Percentiles rank a stretch among this genome's conserved stretches.
Evolutionary conservation across 2,113 vertebrate genomes (phyloP).

Genomic region (Collichthys lucidus): DNA sequence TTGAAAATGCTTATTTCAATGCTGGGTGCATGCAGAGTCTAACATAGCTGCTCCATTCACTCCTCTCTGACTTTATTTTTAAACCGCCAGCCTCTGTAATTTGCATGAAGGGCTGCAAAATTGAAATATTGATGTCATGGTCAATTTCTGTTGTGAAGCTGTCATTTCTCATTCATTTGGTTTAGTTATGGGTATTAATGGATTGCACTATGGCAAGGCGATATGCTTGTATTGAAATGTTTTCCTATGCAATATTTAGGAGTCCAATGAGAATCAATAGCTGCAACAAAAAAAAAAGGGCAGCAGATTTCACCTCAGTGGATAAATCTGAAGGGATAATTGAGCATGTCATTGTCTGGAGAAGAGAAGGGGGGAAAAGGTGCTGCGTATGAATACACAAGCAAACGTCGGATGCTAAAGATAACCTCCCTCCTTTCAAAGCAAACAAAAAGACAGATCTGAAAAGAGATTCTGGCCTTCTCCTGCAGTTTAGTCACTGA

Average conservation of each 20-base stretch:
- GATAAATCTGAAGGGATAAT: constrained; percentile 17
- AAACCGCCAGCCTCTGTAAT: constrained; percentile 2
- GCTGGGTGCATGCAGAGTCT: constrained; percentile 20
- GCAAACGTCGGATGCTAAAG: neutral
- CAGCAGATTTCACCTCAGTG: neutral
- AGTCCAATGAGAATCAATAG: constrained; percentile 22
- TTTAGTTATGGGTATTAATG: constrained; percentile 8
- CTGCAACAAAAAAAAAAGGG: neutral
- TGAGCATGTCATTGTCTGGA: constrained; percentile 6
- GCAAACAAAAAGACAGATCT: neutral
- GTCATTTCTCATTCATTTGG: constrained; percentile 29
- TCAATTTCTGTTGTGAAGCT: constrained; percentile 10
- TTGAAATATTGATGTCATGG: constrained; percentile 16
- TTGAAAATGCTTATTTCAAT: constrained; percentile 51
- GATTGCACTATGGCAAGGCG: neutral
- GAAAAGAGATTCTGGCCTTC: neutral
- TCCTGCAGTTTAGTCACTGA: neutral
- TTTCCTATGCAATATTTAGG: neutral
- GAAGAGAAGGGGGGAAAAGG: neutral
- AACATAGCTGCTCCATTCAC: constrained; percentile 22
- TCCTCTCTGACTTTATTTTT: constrained; percentile 30
- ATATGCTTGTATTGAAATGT: constrained; percentile 22
- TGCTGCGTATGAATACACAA: constrained; percentile 1
- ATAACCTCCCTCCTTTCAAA: neutral
- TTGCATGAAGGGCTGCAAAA: constrained; percentile 19